These are phyloP conservation scores for Aeoliscus strigatus DNA, from an alignment of 2,797 vertebrate species.

Conservation along the genomic window DNA sequence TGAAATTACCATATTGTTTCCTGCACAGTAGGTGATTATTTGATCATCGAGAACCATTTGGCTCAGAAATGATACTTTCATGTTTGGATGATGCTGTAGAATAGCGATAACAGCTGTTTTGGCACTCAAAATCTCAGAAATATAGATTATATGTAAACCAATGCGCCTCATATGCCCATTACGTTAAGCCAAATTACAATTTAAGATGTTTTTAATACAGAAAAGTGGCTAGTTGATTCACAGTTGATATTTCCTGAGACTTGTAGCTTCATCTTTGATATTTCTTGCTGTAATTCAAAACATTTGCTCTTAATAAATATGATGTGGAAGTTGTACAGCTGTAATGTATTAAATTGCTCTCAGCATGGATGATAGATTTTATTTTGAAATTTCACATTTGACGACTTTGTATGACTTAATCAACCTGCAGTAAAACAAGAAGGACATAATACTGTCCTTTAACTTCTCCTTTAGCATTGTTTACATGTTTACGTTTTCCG, in stretches of 20 bases:
- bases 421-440: constrained; percentile 24
- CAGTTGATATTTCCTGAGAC: constrained; percentile 23
- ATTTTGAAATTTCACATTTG: constrained; percentile 38
- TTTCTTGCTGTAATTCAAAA: constrained; percentile 25
- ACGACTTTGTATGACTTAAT: constrained; percentile 28
- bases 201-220: constrained; percentile 36
- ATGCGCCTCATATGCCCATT: constrained; percentile 30
- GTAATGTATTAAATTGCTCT: constrained; percentile 31
- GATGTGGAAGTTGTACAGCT: constrained; percentile 22
- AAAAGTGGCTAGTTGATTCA: constrained; percentile 20
- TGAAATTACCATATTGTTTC: constrained; percentile 42
- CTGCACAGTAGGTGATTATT: constrained; percentile 45
- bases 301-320: constrained; percentile 29
- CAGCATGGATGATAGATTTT: constrained; percentile 19
- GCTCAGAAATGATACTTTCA: constrained; percentile 39
- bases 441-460: constrained; percentile 8
- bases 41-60: constrained; percentile 44
- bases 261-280: constrained; percentile 31
- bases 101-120: constrained; percentile 46
- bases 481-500: too few relatives aligned
- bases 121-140: constrained; percentile 19
- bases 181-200: constrained; percentile 37
- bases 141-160: constrained; percentile 25
- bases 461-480: constrained; percentile 1
- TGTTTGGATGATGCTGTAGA: constrained; percentile 30